Evolutionary conservation across 1,140 invertebrate species (phyloP), one percentile per base, ranked within the genome.

Genomic region (Drosophila repletoides): DNA sequence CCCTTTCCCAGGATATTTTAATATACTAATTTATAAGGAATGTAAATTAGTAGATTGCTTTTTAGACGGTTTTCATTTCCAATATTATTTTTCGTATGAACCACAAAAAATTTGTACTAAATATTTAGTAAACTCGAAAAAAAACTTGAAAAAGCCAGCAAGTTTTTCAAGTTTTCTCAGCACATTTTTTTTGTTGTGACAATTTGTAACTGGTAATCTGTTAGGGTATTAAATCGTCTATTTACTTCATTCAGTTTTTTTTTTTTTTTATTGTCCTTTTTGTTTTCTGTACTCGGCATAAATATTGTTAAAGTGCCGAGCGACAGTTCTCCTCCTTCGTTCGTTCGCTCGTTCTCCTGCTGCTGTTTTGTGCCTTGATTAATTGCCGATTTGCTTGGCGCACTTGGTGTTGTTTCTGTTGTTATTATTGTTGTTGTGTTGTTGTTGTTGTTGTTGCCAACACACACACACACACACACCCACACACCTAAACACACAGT

Each of bases 381-480:
- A 86, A 86, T 86, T 86, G 80, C 75, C 80, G 80, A 86, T 86
- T 86, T 86, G 79, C n/a, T 79, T 84, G 80, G 71, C 74, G 71
- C 77, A 80, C 76, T 79, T 86, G 76, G 66, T 84, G 71, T 71
- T 53, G 60, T 55, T 63, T 14, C 49, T 48, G 31, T 33, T 68
- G 59, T 55, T 63, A 22, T 49, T 63, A 5, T 31, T 63, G 38
- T 38, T 56, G 19, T 29, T 64, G 24, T 63, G 29, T 24, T 55
- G 17, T 36, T 63, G 38, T 19, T 64, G 34, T 71, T 84, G 70
- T 86, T 84, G 71, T 68, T 60, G 12, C 31, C 19, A 19, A 61
- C n/a, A 58, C 21, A 63, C 38, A 59, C 21, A 29, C 26, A 61
- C 34, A 34, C 34, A 60, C 59, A 64, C 21, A 26, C 29, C 5